Evolutionary conservation across 2,113 vertebrate species (phyloP).

Genomic region (Bufo gargarizans): DNA sequence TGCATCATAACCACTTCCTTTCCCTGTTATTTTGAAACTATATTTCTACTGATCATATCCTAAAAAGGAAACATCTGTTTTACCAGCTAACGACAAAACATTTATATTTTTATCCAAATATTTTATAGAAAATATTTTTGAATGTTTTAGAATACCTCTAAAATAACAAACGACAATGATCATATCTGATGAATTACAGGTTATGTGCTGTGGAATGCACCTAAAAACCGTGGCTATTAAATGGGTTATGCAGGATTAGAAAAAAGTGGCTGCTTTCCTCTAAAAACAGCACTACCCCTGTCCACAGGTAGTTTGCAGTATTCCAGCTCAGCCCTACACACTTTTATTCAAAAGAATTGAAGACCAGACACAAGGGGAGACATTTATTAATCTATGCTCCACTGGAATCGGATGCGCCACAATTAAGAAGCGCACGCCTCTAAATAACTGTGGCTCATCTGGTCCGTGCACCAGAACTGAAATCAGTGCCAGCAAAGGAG

Average conservation of each 20-base stretch:
- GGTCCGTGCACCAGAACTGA: too few species aligned
- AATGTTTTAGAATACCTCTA: background rate
- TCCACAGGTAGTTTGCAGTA: background rate
- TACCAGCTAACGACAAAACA: constrained; percentile 38
- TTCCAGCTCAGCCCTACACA: background rate
- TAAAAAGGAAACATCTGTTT: constrained; percentile 59
- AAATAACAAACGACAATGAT: background rate
- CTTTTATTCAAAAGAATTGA: background rate
- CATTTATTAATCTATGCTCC: too few species aligned
- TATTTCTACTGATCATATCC: constrained; percentile 55
- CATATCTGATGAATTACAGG: background rate
- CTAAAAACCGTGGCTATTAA: background rate
- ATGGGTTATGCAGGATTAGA: background rate
- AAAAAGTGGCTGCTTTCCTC: background rate
- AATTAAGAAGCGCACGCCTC: too few species aligned
- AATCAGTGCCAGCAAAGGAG: too few species aligned
- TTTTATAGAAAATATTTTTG: background rate
- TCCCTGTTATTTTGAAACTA: constrained; percentile 48
- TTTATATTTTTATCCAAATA: background rate
- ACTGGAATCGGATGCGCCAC: too few species aligned
- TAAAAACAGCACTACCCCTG: background rate
- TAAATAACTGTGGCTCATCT: too few species aligned
- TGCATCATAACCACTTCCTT: constrained; percentile 56
- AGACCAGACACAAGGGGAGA: too few species aligned
- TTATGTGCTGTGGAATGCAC: background rate